Conservation (phyloP, 2,797 vertebrate genomes). For the Phoebastria nigripes region DNA sequence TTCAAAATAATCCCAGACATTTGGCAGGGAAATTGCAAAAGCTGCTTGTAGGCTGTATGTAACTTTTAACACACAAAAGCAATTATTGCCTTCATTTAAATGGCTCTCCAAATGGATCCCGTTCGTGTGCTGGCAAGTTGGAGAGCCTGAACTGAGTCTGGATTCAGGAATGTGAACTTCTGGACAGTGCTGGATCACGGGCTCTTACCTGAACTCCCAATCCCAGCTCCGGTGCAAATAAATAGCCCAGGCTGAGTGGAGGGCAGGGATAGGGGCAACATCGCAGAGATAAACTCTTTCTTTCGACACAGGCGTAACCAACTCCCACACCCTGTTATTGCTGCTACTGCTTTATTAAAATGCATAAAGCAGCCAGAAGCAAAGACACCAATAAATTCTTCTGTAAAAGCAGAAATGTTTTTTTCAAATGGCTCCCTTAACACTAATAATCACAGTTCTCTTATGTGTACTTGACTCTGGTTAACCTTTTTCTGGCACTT, state of each 20-base stretch:
- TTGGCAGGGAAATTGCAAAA: constrained; percentile 41
- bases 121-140: background rate
- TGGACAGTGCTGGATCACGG: background rate
- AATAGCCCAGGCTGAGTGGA: background rate
- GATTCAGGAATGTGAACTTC: background rate
- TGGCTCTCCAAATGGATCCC: background rate
- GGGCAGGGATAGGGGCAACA: background rate
- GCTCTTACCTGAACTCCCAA: background rate
- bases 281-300: background rate
- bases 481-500: constrained; percentile 82
- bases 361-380: constrained; percentile 77
- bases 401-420: constrained; percentile 77
- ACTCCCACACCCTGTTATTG: constrained; percentile 15
- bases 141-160: background rate
- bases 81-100: background rate
- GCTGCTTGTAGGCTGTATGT: background rate
- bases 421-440: constrained; percentile 75
- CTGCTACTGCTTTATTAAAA: constrained; percentile 76
- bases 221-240: background rate
- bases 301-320: background rate
- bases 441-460: constrained; percentile 77
- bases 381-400: constrained; percentile 79
- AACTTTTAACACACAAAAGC: constrained; percentile 4
- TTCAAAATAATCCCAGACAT: constrained; percentile 17
- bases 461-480: constrained; percentile 81